These are phyloP conservation scores for Actinia equina DNA, from an alignment of 64 coral and sea anemone species.

Conservation along the genomic window DNA sequence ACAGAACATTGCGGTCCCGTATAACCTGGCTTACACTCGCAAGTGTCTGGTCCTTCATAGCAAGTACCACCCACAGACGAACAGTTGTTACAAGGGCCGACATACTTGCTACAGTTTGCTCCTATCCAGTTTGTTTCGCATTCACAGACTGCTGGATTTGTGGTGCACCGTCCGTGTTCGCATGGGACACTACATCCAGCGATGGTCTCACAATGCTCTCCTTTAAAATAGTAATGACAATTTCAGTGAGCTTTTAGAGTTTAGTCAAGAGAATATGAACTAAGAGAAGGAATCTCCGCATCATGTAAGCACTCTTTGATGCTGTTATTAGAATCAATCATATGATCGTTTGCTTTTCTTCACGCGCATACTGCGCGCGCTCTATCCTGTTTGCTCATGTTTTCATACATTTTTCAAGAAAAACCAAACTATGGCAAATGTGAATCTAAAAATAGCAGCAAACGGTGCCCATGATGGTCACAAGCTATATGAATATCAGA, in stretches of 20 bases:
- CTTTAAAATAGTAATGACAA: slow-evolving; percentile 3
- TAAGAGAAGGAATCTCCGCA: too few relatives aligned
- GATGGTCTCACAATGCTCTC: slow-evolving; percentile 72
- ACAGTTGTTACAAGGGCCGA: slow-evolving; percentile 68
- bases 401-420: too few relatives aligned
- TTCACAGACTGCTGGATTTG: slow-evolving; percentile 47
- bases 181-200: slow-evolving; percentile 70
- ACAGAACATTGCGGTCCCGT: slow-evolving; percentile 65
- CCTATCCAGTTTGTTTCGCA: slow-evolving; percentile 64
- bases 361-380: too few relatives aligned
- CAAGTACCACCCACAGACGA: slow-evolving; percentile 63
- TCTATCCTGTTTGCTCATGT: too few relatives aligned
- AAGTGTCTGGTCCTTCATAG: slow-evolving; percentile 57
- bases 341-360: too few relatives aligned
- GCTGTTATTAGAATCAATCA: too few relatives aligned
- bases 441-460: too few relatives aligned
- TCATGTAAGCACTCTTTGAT: too few relatives aligned
- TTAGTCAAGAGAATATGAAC: neutral
- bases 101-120: slow-evolving; percentile 48
- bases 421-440: too few relatives aligned
- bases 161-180: slow-evolving; percentile 56
- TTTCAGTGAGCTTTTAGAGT: neutral
- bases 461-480: too few relatives aligned
- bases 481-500: too few relatives aligned
- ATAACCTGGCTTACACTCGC: slow-evolving; percentile 78